A percentile compares a stretch with the other conserved stretches of the same genome.
phyloP scores from a whole-genome alignment of 1,140 invertebrate genomes.

The Zaprionus kolodkinae region DNA sequence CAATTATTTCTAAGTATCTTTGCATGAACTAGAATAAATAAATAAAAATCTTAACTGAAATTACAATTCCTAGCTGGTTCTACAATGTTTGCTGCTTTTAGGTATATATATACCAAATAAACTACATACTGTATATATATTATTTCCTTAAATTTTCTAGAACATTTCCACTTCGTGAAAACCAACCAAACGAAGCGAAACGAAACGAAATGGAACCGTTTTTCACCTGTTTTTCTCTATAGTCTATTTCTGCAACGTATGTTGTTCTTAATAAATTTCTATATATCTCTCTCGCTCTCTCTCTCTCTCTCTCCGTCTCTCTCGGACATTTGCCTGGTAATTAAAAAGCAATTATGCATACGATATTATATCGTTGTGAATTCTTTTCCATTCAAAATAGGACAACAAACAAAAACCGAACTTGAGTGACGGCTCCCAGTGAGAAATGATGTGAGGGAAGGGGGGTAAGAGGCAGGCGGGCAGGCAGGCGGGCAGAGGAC shows the following conservation, averaged over 20 bases:
- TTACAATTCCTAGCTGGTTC: too few species aligned
- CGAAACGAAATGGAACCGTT: too few species aligned
- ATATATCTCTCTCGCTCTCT: background rate
- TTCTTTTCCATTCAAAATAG: constrained; percentile 29
- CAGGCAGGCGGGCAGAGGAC: background rate
- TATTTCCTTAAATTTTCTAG: background rate
- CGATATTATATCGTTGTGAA: constrained; percentile 37
- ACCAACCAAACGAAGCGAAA: too few species aligned
- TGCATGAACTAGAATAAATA: too few species aligned
- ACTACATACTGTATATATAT: too few species aligned
- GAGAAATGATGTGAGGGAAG: background rate
- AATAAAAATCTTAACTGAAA: too few species aligned
- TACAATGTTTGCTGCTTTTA: background rate
- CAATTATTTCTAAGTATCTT: too few species aligned
- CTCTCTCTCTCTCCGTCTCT: background rate
- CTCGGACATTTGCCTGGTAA: constrained; percentile 41
- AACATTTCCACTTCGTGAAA: too few species aligned
- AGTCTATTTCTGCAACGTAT: constrained; percentile 59
- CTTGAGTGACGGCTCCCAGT: constrained; percentile 14
- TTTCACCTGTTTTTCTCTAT: constrained; percentile 22
- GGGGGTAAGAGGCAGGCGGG: background rate
- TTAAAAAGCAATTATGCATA: constrained; percentile 76
- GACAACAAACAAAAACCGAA: constrained; percentile 21
- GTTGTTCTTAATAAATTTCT: constrained; percentile 25
- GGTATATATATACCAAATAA: background rate